Conservation (phyloP, 1,140 invertebrate species). For the Panagrolaimus sp. region DNA sequence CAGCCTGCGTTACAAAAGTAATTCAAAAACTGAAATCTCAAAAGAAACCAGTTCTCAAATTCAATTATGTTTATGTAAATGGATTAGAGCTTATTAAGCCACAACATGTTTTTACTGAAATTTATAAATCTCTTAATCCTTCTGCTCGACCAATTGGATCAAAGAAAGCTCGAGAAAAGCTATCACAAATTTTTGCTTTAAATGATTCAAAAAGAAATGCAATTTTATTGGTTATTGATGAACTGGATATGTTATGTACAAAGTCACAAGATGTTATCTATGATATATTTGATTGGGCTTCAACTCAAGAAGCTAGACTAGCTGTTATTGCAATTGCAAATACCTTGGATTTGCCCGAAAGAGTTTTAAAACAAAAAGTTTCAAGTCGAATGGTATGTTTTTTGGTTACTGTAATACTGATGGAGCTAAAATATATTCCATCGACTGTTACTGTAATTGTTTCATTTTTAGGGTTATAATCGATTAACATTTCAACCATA, state of each 20-base stretch:
- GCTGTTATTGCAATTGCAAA: slow-evolving; percentile 93
- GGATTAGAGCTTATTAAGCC: slow-evolving; percentile 89
- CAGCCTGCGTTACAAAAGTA: slow-evolving; percentile 84
- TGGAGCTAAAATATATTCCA: too few species aligned
- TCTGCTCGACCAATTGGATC: slow-evolving; percentile 69
- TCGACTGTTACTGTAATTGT: too few species aligned
- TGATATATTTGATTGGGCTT: slow-evolving; percentile 92
- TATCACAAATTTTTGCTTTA: slow-evolving; percentile 72
- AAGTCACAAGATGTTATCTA: slow-evolving; percentile 90
- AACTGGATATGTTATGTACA: slow-evolving; percentile 84
- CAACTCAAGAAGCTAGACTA: slow-evolving; percentile 70
- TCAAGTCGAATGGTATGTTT: slow-evolving; percentile 65
- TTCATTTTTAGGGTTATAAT: slow-evolving; percentile 79
- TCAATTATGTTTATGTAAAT: slow-evolving; percentile 81
- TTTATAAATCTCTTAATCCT: slow-evolving; percentile 57
- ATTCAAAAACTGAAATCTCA: slow-evolving; percentile 59
- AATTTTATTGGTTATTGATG: slow-evolving; percentile 81
- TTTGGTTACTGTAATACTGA: too few species aligned
- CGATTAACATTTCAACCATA: slow-evolving; percentile 90
- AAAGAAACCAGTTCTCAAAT: slow-evolving; percentile 60
- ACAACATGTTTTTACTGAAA: slow-evolving; percentile 74
- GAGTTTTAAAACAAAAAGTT: slow-evolving; percentile 70
- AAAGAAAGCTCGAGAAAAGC: slow-evolving; percentile 72
- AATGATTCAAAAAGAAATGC: slow-evolving; percentile 64
- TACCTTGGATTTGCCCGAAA: slow-evolving; percentile 94